phyloP scores from a whole-genome alignment of 2,113 vertebrate genomes.

The Numida meleagris region DNA sequence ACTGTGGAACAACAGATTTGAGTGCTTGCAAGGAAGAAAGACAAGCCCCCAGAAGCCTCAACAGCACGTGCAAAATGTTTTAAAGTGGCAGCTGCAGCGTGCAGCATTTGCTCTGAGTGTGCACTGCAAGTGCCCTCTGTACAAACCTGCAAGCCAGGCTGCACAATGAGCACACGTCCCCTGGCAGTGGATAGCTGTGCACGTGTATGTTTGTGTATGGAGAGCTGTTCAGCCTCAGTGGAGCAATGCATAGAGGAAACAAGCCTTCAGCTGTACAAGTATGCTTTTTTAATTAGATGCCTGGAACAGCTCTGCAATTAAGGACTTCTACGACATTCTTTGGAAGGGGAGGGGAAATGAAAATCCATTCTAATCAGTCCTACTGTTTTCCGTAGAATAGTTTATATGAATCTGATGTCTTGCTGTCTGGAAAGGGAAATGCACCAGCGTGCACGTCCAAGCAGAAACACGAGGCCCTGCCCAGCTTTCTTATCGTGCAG shows the following conservation, averaged over 20 bases:
- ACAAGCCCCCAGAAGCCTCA: not conserved
- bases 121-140: fast-evolving
- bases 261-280: not conserved
- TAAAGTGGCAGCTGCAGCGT: constrained; percentile 37
- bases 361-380: not conserved
- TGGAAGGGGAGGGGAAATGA: not conserved
- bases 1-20: not conserved
- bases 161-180: not conserved
- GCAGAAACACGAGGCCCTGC: not conserved
- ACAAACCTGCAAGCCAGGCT: not conserved
- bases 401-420: not conserved
- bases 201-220: fast-evolving
- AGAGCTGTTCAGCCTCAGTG: not conserved
- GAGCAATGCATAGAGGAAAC: not conserved
- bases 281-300: not conserved
- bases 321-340: not conserved
- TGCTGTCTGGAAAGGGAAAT: not conserved
- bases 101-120: not conserved
- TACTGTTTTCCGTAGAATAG: not conserved
- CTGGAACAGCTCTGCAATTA: not conserved
- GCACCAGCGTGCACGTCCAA: not conserved
- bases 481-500: not conserved
- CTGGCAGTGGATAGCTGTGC: not conserved
- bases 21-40: not conserved
- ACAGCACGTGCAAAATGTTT: constrained; percentile 38